phyloP scores from a whole-genome alignment of 2,113 vertebrate genomes.

The Geococcyx californianus region DNA sequence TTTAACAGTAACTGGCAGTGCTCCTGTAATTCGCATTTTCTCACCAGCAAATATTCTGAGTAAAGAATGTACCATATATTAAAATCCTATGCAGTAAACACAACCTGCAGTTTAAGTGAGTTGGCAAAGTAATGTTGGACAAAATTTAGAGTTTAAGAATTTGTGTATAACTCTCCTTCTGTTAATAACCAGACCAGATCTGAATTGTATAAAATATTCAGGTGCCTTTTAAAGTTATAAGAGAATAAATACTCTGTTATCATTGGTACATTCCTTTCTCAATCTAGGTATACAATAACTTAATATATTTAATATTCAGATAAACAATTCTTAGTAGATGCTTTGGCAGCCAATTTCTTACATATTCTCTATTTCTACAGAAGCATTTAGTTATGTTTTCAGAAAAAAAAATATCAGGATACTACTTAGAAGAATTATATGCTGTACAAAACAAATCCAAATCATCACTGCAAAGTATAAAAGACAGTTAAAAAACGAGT shows the following conservation, averaged over 20 bases:
- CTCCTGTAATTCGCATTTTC: not conserved
- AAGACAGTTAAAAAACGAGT: not conserved
- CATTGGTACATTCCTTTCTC: conserved; percentile 43
- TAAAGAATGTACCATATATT: conserved; percentile 13
- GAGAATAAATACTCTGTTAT: conserved; percentile 68
- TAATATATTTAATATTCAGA: conserved; percentile 56
- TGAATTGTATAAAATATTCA: conserved; percentile 18
- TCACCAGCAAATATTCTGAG: not conserved
- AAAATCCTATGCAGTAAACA: not conserved
- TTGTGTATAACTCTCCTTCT: not conserved
- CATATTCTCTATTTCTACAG: conserved; percentile 26
- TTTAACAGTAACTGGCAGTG: not conserved
- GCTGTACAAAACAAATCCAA: conserved; percentile 15
- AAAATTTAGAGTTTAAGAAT: conserved; percentile 1
- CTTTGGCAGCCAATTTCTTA: conserved; percentile 45
- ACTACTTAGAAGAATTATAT: not conserved
- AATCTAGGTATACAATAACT: conserved; percentile 58
- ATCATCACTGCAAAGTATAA: conserved; percentile 18
- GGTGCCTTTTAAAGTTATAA: conserved; percentile 39
- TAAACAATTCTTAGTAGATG: conserved; percentile 26
- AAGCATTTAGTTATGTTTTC: not conserved
- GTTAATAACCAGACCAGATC: not conserved
- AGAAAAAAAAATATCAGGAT: not conserved
- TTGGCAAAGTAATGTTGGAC: not conserved
- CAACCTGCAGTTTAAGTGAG: not conserved